Evolutionary conservation across 2,113 vertebrate species (phyloP), one percentile per base, ranked within the genome.

Genomic region (Hypomesus transpacificus): DNA sequence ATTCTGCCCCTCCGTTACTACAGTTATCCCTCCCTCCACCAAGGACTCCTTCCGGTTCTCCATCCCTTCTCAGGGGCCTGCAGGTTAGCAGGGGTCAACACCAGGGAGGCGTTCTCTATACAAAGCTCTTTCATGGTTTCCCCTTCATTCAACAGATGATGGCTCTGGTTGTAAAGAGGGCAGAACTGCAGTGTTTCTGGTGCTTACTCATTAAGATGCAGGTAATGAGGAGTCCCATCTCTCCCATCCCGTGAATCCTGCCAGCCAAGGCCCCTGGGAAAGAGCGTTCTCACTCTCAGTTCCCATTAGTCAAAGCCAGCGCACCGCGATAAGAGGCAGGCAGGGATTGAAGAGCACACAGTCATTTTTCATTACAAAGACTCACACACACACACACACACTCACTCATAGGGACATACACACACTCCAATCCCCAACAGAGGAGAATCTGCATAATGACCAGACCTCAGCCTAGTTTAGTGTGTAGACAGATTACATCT

Each of bases 161-260:
- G 60, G 70, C 64, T 81, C 21, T 14, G 67, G 68, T 66, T 74
- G 83, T 78, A 85, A 79, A 86, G 83, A 80, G 66, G 64, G 62
- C 20, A 68, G 67, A 76, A 75, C 46, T 1, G 21, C 66, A 77
- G 74, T 68, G 73, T 82, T 75, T n/a, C n/a, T 84, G 82, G 66
- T 61, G 14, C 39, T 56, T 69, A n/a, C 59, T 61, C 5, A 62
- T 16, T 26, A 69, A 22, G 9, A 52, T 9, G 46, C n/a, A 18
- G 1, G 51, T 56, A 75, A 21, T 39, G 9, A 28, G 22, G 46
- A 63, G 24, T 26, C 52, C 58, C 59, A 4, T 18, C 34, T 18
- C 18, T 46, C 21, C 54, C 18, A 20, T 61, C 59, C 82, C 75
- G 73, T 52, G 59, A 77, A 82, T 80, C 62, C 75, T 52, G 78